Conservation (phyloP, 2,888 invertebrate species). For the Molanna angustata region DNA sequence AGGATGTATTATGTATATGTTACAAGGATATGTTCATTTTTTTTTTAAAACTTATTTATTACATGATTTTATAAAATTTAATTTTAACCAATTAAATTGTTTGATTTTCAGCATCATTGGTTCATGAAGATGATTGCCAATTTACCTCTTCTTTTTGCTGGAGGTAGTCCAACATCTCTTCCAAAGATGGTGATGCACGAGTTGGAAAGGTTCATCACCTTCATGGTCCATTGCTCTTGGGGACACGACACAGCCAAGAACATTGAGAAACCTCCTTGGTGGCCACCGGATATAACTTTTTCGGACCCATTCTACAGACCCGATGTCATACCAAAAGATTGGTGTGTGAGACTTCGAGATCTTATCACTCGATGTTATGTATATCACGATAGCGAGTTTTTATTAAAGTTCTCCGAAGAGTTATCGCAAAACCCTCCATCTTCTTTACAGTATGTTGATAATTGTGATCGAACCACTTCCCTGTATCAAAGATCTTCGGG, state of each 20-base stretch:
- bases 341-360: conserved; percentile 61
- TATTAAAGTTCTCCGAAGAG: conserved; percentile 68
- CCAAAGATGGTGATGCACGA: conserved; percentile 60
- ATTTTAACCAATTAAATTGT: too few relatives aligned
- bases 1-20: too few relatives aligned
- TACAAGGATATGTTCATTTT: too few relatives aligned
- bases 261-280: conserved; percentile 66
- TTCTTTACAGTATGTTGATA: conserved; percentile 66
- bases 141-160: conserved; percentile 67
- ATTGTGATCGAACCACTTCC: conserved; percentile 71
- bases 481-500: conserved; percentile 64
- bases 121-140: conserved; percentile 65
- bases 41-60: too few relatives aligned
- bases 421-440: conserved; percentile 63
- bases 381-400: conserved; percentile 68
- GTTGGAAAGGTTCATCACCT: conserved; percentile 68
- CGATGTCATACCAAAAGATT: conserved; percentile 46
- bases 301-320: conserved; percentile 63
- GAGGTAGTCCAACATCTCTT: conserved; percentile 67
- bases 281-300: conserved; percentile 65
- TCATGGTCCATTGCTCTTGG: conserved; percentile 74
- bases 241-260: conserved; percentile 59
- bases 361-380: conserved; percentile 69
- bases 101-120: not conserved
- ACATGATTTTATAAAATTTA: too few relatives aligned